A percentile compares a stretch with the other conserved stretches of the same genome.
Conservation (phyloP, 2,113 vertebrate species). For the Isurus oxyrinchus region DNA sequence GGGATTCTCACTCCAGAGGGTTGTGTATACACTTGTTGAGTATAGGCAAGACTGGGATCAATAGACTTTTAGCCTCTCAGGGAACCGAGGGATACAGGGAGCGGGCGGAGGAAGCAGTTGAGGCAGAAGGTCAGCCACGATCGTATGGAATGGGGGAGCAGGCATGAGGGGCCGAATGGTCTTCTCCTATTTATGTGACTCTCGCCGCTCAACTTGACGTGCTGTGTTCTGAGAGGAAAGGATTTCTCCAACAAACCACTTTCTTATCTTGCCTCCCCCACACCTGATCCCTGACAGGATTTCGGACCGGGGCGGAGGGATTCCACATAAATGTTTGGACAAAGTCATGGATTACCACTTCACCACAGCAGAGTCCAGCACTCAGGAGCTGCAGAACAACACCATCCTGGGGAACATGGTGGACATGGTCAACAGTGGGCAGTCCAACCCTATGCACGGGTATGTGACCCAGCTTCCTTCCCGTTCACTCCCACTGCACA, state of each 20-base stretch:
- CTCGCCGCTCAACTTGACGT: too few relatives aligned
- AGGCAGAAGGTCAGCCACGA: too few relatives aligned
- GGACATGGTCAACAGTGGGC: constrained; percentile 70
- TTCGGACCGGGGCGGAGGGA: constrained; percentile 81
- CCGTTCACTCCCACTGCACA: background rate
- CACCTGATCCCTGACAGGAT: constrained; percentile 56
- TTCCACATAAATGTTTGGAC: constrained; percentile 72
- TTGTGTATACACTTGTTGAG: too few relatives aligned
- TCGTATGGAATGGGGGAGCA: too few relatives aligned
- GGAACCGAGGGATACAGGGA: too few relatives aligned
- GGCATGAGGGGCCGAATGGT: too few relatives aligned
- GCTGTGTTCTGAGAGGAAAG: background rate
- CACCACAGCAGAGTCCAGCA: constrained; percentile 79
- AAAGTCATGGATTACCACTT: constrained; percentile 86
- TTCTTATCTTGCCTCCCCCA: background rate
- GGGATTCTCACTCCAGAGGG: too few relatives aligned
- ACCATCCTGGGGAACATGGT: constrained; percentile 68
- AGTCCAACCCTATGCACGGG: constrained; percentile 84
- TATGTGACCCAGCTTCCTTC: constrained; percentile 42
- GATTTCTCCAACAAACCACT: background rate
- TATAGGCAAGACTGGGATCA: too few relatives aligned
- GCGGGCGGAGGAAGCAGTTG: too few relatives aligned
- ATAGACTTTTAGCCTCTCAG: too few relatives aligned
- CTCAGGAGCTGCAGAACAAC: constrained; percentile 77
- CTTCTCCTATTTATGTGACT: too few relatives aligned